Conservation (phyloP, 2,113 vertebrate genomes). For the Emydocephalus ijimae region DNA sequence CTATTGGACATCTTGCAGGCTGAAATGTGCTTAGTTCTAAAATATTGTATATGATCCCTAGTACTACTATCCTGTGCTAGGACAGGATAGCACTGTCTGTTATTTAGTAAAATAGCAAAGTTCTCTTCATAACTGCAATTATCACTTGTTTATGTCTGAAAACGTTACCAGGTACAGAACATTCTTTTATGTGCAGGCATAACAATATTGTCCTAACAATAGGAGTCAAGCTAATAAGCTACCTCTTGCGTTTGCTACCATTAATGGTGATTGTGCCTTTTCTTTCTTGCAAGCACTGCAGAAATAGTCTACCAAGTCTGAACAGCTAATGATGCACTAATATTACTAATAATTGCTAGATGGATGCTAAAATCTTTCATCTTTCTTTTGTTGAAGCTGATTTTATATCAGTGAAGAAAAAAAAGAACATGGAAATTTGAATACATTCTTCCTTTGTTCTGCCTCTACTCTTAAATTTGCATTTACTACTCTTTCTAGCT, state of each 20-base stretch:
- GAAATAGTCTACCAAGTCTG: background rate
- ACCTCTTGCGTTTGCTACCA: background rate
- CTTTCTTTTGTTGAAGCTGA: background rate
- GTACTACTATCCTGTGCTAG: background rate
- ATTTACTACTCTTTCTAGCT: constrained; percentile 20
- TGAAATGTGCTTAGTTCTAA: background rate
- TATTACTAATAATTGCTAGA: background rate
- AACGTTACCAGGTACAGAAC: background rate
- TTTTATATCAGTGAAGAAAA: background rate
- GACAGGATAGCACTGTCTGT: background rate
- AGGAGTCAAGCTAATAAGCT: background rate
- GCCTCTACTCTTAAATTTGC: constrained; percentile 22
- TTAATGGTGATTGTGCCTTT: background rate
- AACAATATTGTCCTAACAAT: background rate
- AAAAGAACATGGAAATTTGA: background rate
- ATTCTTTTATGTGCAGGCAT: background rate
- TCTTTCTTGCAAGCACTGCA: background rate
- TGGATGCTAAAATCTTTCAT: background rate
- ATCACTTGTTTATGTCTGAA: constrained; percentile 7
- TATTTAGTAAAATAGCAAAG: background rate
- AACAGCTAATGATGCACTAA: background rate
- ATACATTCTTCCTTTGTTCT: constrained; percentile 12
- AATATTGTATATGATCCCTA: background rate
- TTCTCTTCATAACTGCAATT: constrained; percentile 1
- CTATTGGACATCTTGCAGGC: background rate